Base-by-base conservation (phyloP, 2,113 vertebrate species). In the Hydrolagus affinis region DNA sequence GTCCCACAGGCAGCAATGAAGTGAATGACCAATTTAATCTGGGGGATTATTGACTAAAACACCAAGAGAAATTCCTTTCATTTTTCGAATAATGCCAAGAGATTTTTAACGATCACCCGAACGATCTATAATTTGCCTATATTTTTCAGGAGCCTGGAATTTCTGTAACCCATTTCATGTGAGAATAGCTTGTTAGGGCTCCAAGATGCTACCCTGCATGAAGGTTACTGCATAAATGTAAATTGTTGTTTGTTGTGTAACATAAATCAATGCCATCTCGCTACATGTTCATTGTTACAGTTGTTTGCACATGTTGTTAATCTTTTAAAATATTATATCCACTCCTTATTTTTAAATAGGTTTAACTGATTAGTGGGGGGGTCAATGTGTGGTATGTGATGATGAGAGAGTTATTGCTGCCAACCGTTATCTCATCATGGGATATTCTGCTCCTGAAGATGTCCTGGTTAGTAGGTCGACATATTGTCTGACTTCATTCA, bases 91-190 rank as follows among this genome's bases (percentile, higher is more conserved):
- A 44, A 44, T 6, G 44, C n/a, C n/a, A n/a, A n/a, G 6, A 44
- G 44, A 44, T 3, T 44, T 68, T 68, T 28, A 59, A 66, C 66
- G 56, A 56, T 83, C n/a, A 64, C 76, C 66, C 66, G 66, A 83
- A 4, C 12, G 78, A n/a, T n/a, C n/a, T n/a, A n/a, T n/a, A n/a
- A n/a, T 10, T 83, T 15, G 15, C 21, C 32, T 75, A 8, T 64
- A 23, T 64, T 83, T 80, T 59, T 83, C 78, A 83, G 78, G 28
- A 83, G 66, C 78, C 66, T 60, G 6, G 28, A 59, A 83, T 83
- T 83, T 60, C 78, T 21, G 78, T 66, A 83, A 83, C 12, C 62
- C 25, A 83, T 83, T 83, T 83, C 64, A 28, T 15, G 9, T 12
- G 62, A 64, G 76, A 57, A 25, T 14, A 64, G 1, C 76, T 15